A percentile compares a stretch with the other conserved stretches of the same genome.
Conservation (phyloP, 2,113 vertebrate species). For the Hippocampus abdominalis region DNA sequence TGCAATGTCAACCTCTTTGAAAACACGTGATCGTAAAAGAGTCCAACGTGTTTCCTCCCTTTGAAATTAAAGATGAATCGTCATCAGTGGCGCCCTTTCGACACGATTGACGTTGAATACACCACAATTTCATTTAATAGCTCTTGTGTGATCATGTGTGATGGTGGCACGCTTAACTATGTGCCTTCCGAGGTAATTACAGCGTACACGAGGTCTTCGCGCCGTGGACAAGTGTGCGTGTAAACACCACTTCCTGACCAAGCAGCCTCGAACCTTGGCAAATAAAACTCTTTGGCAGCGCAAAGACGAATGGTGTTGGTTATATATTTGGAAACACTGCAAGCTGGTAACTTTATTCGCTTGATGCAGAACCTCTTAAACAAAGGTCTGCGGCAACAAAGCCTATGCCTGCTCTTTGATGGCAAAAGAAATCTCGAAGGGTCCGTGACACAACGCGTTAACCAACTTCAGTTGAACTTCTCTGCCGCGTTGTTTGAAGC, state of each 20-base stretch:
- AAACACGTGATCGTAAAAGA: neutral
- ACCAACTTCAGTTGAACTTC: slow-evolving; percentile 21
- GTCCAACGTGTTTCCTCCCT: neutral
- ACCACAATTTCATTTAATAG: neutral
- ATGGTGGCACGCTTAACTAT: slow-evolving; percentile 10
- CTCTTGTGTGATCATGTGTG: neutral
- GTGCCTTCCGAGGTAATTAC: slow-evolving; percentile 2
- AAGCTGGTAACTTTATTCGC: slow-evolving; percentile 25
- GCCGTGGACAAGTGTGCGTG: slow-evolving; percentile 36
- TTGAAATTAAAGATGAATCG: neutral
- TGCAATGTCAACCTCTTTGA: neutral
- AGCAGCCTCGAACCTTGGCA: slow-evolving; percentile 11
- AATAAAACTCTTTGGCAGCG: slow-evolving; percentile 3
- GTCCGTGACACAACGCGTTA: slow-evolving; percentile 36
- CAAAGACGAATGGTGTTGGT: neutral
- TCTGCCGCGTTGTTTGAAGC: slow-evolving; percentile 27
- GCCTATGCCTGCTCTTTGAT: slow-evolving; percentile 61
- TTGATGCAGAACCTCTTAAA: slow-evolving; percentile 4
- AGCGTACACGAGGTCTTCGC: slow-evolving; percentile 45
- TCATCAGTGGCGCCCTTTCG: neutral
- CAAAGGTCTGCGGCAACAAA: slow-evolving; percentile 61
- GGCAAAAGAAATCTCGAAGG: slow-evolving; percentile 52
- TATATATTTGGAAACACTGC: neutral
- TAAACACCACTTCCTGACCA: slow-evolving; percentile 46
- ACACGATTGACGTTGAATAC: neutral